Percentiles rank a stretch among this genome's conserved stretches.
These are phyloP conservation scores for Eilema griseolum DNA, from an alignment of 2,888 invertebrate species.

Conservation along the genomic window DNA sequence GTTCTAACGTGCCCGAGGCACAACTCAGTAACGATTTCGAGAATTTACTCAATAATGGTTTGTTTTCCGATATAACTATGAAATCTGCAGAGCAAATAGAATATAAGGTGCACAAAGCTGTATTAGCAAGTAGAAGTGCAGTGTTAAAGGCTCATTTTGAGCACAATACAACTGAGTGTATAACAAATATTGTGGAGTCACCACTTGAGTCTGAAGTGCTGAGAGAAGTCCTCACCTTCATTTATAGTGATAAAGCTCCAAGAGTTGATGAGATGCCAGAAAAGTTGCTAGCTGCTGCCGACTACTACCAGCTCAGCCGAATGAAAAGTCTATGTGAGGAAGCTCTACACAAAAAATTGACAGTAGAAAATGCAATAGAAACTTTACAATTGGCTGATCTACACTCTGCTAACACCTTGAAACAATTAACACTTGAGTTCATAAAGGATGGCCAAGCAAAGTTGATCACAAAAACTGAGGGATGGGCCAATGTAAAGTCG, in stretches of 20 bases:
- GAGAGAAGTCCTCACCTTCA: constrained; percentile 74
- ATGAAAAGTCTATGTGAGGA: constrained; percentile 79
- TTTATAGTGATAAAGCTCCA: constrained; percentile 81
- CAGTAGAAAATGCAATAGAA: constrained; percentile 81
- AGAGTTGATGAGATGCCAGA: constrained; percentile 80
- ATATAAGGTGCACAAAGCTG: constrained; percentile 78
- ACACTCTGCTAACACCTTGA: constrained; percentile 75
- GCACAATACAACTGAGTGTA: constrained; percentile 78
- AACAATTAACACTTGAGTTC: constrained; percentile 75
- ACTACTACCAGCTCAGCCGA: constrained; percentile 77
- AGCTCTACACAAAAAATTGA: constrained; percentile 77
- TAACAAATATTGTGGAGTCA: constrained; percentile 75
- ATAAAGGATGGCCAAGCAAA: constrained; percentile 81
- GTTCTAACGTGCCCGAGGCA: constrained; percentile 66
- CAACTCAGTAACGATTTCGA: constrained; percentile 78
- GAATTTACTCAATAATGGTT: constrained; percentile 71
- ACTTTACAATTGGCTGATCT: constrained; percentile 78
- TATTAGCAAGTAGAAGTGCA: constrained; percentile 77
- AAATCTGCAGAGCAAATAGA: constrained; percentile 76
- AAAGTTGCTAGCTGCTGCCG: constrained; percentile 77
- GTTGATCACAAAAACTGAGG: constrained; percentile 77
- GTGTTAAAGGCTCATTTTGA: constrained; percentile 81
- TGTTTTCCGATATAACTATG: constrained; percentile 79
- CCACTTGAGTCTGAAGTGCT: constrained; percentile 76
- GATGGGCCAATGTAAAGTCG: constrained; percentile 77